A percentile compares a stretch with the other conserved stretches of the same genome.
Evolutionary conservation across 2,113 vertebrate species (phyloP).

Genomic region (Urocitellus parryii): DNA sequence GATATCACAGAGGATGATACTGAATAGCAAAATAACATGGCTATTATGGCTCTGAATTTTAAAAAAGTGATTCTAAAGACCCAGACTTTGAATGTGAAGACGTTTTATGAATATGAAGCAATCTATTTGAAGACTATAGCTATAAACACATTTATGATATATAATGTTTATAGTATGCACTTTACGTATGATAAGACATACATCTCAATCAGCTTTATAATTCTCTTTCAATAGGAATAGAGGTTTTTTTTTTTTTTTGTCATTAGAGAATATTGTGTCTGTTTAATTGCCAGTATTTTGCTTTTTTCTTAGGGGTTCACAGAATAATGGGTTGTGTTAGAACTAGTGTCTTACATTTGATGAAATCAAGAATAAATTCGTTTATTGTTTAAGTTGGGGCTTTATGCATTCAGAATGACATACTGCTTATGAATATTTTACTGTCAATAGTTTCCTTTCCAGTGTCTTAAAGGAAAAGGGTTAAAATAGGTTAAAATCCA

Average conservation of each 20-base stretch:
- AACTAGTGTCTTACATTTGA: slow-evolving; percentile 22
- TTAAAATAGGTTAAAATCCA: not conserved
- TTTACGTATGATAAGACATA: not conserved
- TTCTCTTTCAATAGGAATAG: slow-evolving; percentile 2
- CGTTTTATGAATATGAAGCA: not conserved
- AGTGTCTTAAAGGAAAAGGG: not conserved
- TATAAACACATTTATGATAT: not conserved
- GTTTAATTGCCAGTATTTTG: not conserved
- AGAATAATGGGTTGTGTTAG: not conserved
- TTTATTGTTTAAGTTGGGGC: not conserved
- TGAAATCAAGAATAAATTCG: not conserved
- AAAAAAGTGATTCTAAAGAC: slow-evolving; percentile 10
- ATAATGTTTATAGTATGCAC: not conserved
- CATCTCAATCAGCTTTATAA: not conserved
- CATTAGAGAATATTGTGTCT: not conserved
- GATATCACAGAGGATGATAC: not conserved
- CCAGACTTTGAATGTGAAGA: slow-evolving; percentile 18
- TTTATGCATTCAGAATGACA: not conserved
- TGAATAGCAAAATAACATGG: not conserved
- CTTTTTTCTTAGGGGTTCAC: not conserved
- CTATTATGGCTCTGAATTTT: slow-evolving; percentile 8
- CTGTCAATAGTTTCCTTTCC: not conserved
- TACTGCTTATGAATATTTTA: slow-evolving; percentile 15
- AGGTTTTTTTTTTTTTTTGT: not conserved
- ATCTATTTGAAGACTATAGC: not conserved